Evolutionary conservation across 2,888 invertebrate genomes (phyloP), one percentile per base, ranked within the genome.

Genomic region (Pogonocherus hispidulus): DNA sequence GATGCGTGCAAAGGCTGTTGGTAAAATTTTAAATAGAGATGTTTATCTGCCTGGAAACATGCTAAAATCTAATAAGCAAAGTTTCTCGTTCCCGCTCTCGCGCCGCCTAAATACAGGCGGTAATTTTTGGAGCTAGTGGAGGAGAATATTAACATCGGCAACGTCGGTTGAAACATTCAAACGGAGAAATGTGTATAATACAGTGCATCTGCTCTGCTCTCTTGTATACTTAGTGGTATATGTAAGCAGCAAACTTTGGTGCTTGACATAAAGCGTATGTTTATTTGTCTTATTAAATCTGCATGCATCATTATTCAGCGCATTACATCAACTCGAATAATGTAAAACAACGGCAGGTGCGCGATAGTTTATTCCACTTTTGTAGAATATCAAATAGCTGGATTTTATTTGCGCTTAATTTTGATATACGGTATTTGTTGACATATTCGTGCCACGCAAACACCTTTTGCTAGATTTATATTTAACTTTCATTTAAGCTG

Each of bases 241-340:
- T 35, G 32, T 59, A 59, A 59, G 35, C 59, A 32, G n/a, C 32
- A 27, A 59, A 59, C 47, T 59, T 59, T 47, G 32, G 59, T 59
- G 19, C 59, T 47, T 47, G 47, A 59, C 46, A 32, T 46, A 47
- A 27, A 46, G 47, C 47, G 47, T 57, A 27, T 67, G 66, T 71
- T 69, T 64, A 64, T 60, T 66, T 64, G 56, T 66, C 71, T 69
- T 67, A 69, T 71, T 71, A 66, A 60, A 71, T 67, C 67, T 44
- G 56, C 54, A 60, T 63, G 57, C 27, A 63, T 67, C 63, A 71
- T 71, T 56, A 51, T 56, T 64, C 59, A 63, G 63, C 64, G 37
- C 37, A 51, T 37, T 52, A 62, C 52, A 54, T 35, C 54, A 65
- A 63, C 57, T 56, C n/a, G 14, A 49, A 55, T 47, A 52, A 64